Percentiles rank a stretch among this genome's conserved stretches.
These are phyloP conservation scores for Pseudococcus viburni DNA, from an alignment of 2,888 invertebrate genomes.

Conservation along the genomic window DNA sequence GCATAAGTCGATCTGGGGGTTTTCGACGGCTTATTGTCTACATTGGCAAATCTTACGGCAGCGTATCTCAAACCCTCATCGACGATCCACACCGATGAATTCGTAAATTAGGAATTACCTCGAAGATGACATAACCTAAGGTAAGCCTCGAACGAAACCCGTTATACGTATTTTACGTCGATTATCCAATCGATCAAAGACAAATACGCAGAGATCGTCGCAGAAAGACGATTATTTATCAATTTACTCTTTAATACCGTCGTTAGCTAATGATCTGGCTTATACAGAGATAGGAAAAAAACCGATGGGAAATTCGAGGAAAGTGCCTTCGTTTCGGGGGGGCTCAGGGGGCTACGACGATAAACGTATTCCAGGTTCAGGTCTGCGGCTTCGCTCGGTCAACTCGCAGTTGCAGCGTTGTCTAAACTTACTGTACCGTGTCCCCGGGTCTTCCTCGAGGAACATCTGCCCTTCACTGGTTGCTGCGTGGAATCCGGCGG, in stretches of 20 bases:
- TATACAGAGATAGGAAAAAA: too few species aligned
- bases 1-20: too few species aligned
- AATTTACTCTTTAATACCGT: slow-evolving; percentile 3
- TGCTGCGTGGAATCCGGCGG: background rate
- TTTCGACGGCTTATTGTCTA: too few species aligned
- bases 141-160: background rate
- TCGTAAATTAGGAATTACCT: too few species aligned
- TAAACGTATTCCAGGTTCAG: slow-evolving; percentile 12
- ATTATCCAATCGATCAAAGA: background rate
- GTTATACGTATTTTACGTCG: background rate
- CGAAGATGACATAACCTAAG: background rate
- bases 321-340: background rate
- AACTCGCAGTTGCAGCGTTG: background rate
- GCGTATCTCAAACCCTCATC: too few species aligned
- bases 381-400: slow-evolving; percentile 51
- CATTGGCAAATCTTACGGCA: too few species aligned
- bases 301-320: slow-evolving; percentile 17
- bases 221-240: slow-evolving; percentile 2
- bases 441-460: background rate
- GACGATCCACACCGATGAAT: too few species aligned
- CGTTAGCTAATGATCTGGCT: background rate
- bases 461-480: background rate
- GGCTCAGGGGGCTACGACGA: background rate
- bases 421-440: slow-evolving; percentile 40
- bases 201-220: background rate